Evolutionary conservation across 2,113 vertebrate species (phyloP).

Genomic region (Perca schrenkii): DNA sequence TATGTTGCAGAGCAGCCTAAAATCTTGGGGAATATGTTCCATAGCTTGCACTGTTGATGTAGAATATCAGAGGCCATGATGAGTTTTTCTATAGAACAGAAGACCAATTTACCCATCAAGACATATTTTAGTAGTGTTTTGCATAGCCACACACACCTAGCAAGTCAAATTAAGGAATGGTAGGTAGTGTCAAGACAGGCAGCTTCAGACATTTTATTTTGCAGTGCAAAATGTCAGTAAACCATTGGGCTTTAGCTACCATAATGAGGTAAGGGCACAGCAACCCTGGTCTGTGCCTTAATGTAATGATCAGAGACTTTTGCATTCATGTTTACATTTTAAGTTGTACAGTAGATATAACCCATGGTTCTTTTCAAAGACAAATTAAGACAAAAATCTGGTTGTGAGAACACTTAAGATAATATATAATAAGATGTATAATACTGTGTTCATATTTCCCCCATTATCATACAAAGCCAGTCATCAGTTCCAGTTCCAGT

Average conservation of each 20-base stretch:
- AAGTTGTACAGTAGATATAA: neutral
- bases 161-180: neutral
- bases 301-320: neutral
- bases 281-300: neutral
- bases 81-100: too few species aligned
- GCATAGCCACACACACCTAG: too few species aligned
- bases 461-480: neutral
- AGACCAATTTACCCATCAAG: neutral
- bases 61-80: neutral
- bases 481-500: neutral
- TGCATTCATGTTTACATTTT: neutral
- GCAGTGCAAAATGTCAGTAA: neutral
- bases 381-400: neutral
- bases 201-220: slow-evolving; percentile 32
- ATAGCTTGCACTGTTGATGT: neutral
- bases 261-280: neutral
- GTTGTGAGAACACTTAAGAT: neutral
- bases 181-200: neutral
- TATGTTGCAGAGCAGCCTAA: too few species aligned
- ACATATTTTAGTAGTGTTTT: neutral
- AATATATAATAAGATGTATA: neutral
- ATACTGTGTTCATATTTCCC: neutral
- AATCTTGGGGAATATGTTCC: neutral
- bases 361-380: neutral
- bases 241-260: neutral